phyloP scores from a whole-genome alignment of 2,797 vertebrate genomes.

The Sebastolobus altivelis region DNA sequence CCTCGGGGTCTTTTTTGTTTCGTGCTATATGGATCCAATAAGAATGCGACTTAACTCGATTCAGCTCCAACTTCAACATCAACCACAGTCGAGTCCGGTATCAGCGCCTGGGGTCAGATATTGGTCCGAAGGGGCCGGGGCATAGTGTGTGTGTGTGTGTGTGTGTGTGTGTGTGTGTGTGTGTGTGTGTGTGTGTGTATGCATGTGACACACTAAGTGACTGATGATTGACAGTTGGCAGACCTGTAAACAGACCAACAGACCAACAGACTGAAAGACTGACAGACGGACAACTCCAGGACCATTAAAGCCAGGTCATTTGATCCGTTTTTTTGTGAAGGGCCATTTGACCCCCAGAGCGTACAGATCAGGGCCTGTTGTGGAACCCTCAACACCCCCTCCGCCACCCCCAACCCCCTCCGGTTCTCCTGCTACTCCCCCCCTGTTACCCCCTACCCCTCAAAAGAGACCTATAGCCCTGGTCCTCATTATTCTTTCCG shows the following conservation, averaged over 20 bases:
- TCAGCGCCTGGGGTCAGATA: slow-evolving; percentile 52
- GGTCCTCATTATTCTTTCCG: not conserved
- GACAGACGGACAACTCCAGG: slow-evolving; percentile 61
- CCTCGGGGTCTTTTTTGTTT: slow-evolving; percentile 55
- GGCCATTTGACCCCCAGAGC: slow-evolving; percentile 53
- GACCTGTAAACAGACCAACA: slow-evolving; percentile 59
- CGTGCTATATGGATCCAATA: slow-evolving; percentile 38
- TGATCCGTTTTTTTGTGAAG: slow-evolving; percentile 60
- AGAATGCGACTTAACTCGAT: slow-evolving; percentile 54
- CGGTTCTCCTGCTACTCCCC: slow-evolving; percentile 2
- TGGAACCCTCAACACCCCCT: slow-evolving; percentile 15
- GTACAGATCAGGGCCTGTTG: slow-evolving; percentile 42
- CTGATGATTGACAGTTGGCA: slow-evolving; percentile 76
- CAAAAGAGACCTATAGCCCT: not conserved
- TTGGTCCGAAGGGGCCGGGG: slow-evolving; percentile 36
- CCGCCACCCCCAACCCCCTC: not conserved
- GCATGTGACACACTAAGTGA: slow-evolving; percentile 35
- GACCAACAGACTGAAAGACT: slow-evolving; percentile 45
- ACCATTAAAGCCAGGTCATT: slow-evolving; percentile 65
- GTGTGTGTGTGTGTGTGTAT: slow-evolving; percentile 21
- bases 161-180: slow-evolving; percentile 24
- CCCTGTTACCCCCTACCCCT: not conserved
- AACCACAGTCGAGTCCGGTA: slow-evolving; percentile 32
- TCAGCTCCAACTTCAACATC: slow-evolving; percentile 47
- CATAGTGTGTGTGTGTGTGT: slow-evolving; percentile 4